phyloP scores from a whole-genome alignment of 2,888 invertebrate species.

The Chloromyia formosa region DNA sequence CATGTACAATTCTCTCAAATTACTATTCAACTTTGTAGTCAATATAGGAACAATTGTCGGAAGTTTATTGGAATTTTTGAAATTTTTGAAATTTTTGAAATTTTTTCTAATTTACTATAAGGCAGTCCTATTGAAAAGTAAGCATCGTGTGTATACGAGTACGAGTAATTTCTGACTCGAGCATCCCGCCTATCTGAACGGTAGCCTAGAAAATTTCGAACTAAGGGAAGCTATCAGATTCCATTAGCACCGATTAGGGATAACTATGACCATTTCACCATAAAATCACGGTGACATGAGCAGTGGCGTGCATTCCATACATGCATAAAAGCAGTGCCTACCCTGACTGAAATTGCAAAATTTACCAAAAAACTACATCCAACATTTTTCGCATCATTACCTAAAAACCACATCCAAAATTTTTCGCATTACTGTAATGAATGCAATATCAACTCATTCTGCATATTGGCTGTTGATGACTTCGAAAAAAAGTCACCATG shows the following conservation, averaged over 20 bases:
- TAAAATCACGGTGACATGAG: too few relatives aligned
- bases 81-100: constrained; percentile 19
- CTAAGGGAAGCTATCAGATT: constrained; percentile 23
- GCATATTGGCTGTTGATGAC: too few relatives aligned
- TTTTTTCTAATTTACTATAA: constrained; percentile 18
- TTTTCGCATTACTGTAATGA: too few relatives aligned
- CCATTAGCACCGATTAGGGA: constrained; percentile 40
- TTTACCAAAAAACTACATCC: too few relatives aligned
- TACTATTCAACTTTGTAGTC: not conserved
- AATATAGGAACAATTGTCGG: constrained; percentile 18
- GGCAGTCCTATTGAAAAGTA: not conserved
- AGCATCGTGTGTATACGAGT: constrained; percentile 16
- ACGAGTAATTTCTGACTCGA: constrained; percentile 17
- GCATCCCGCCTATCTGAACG: constrained; percentile 7
- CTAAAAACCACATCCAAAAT: too few relatives aligned
- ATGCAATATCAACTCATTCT: too few relatives aligned
- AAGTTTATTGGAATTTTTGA: constrained; percentile 19
- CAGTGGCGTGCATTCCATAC: too few relatives aligned
- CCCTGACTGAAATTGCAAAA: too few relatives aligned
- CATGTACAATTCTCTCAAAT: not conserved
- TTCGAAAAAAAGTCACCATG: too few relatives aligned
- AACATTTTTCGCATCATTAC: too few relatives aligned
- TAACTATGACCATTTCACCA: constrained; percentile 34
- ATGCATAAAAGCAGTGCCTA: too few relatives aligned
- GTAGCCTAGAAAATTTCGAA: constrained; percentile 22